Base-by-base conservation (phyloP, 2,797 vertebrate genomes). In the Muscicapa striata region DNA sequence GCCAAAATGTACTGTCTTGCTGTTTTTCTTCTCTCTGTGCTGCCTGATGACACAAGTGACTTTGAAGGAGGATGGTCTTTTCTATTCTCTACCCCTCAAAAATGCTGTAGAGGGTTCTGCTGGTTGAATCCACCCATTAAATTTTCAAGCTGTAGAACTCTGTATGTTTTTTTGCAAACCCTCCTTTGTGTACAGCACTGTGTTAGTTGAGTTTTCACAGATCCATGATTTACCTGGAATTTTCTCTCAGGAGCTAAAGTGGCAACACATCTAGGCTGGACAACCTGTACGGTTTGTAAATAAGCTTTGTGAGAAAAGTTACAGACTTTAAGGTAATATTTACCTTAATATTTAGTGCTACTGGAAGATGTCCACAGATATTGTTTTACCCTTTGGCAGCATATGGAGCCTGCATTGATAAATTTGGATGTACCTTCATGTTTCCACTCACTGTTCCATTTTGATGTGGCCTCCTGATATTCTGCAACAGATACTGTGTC, bases 401-500 rank as follows among this genome's bases (percentile, higher is more conserved):
- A 15, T 30, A 22, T 32, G 49, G 41, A 88, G 23, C 34, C 59
- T 94, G 11, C 67, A 64, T 58, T 43, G 67, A 82, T 82, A 87
- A 93, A 76, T 79, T 64, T 24, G 63, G 41, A 48, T 27, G 27
- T 79, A 91, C 87, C 34, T 92, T 89, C 40, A n/a, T 3, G 3
- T 87, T 91, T 94, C 67, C 57, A 63, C 41, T 90, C 52, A 57
- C 58, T 86, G 69, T 67, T 90, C 41, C 5, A 30, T 52, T 90
- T 87, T 57, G 69, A 85, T 90, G 57, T 74, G 80, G 85, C 70
- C 19, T 81, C 27, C 63, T 34, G 23, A 79, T 94, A 82, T 27
- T 91, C 83, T 80, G 74, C 74, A 87, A 82, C 89, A 94, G 94
- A 96, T 95, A 76, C 45, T 74, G 91, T 97, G 94, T 92, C 85